These are phyloP conservation scores for Microplitis mediator DNA, from an alignment of 1,140 invertebrate genomes.

Conservation along the genomic window DNA sequence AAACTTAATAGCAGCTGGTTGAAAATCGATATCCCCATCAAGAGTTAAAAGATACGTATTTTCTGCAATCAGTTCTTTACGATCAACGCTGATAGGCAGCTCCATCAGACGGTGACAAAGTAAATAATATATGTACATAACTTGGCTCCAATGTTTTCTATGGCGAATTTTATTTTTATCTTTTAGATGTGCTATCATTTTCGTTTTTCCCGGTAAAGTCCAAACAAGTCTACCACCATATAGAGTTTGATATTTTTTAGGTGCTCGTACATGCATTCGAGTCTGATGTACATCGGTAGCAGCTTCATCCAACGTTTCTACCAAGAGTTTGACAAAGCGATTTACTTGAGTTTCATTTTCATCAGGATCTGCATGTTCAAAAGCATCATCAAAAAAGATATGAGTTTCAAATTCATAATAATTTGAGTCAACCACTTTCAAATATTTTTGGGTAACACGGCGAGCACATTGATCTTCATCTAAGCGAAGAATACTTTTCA, in stretches of 20 bases:
- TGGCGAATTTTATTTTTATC: conserved; percentile 97
- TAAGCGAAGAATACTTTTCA: conserved; percentile 85
- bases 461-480: conserved; percentile 95
- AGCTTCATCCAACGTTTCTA: conserved; percentile 92
- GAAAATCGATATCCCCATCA: conserved; percentile 98
- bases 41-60: conserved; percentile 95
- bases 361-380: conserved; percentile 93
- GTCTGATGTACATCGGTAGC: conserved; percentile 95
- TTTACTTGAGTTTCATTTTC: conserved; percentile 95
- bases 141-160: conserved; percentile 92
- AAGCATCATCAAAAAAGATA: conserved; percentile 98
- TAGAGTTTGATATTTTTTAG: conserved; percentile 91
- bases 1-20: conserved; percentile 92
- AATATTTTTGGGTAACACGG: conserved; percentile 89
- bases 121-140: conserved; percentile 99
- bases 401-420: conserved; percentile 99
- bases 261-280: conserved; percentile 84
- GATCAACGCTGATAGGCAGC: conserved; percentile 87
- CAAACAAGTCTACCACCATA: conserved; percentile 95
- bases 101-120: conserved; percentile 94
- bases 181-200: conserved; percentile 96
- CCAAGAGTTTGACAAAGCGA: conserved; percentile 93
- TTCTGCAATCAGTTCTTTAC: conserved; percentile 94
- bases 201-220: conserved; percentile 96
- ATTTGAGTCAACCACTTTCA: conserved; percentile 91